phyloP scores from a whole-genome alignment of 2,797 vertebrate species.

The Bothrops alternatus region DNA sequence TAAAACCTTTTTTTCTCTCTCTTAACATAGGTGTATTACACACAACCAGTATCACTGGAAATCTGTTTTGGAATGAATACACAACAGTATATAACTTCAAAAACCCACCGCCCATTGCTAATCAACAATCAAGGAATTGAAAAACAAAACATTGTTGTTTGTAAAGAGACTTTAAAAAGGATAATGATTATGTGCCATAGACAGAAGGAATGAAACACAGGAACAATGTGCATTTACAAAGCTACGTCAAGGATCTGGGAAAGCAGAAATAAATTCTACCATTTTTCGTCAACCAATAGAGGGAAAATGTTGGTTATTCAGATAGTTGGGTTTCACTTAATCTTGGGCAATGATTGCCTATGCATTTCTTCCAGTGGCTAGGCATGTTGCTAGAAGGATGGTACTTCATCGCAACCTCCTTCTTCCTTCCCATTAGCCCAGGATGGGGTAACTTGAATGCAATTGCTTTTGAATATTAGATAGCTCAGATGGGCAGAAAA shows the following conservation, averaged over 20 bases:
- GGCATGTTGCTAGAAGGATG: neutral
- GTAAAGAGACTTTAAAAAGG: neutral
- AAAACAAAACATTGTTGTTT: neutral
- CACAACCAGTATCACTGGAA: neutral
- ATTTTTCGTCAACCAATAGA: neutral
- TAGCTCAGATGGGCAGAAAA: neutral
- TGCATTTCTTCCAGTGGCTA: neutral
- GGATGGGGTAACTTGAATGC: neutral
- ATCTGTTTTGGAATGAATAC: neutral
- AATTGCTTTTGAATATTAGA: neutral
- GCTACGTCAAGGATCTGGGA: neutral
- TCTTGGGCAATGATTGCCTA: neutral
- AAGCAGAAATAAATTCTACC: neutral
- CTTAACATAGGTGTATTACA: neutral
- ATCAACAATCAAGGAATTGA: neutral
- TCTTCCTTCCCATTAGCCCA: neutral
- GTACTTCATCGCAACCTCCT: neutral
- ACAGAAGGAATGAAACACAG: neutral
- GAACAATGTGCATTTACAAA: neutral
- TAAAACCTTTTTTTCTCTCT: fast-evolving
- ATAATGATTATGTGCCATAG: neutral
- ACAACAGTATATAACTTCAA: neutral
- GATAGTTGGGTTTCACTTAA: neutral
- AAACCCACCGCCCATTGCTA: neutral
- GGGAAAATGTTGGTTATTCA: neutral